Evolutionary conservation across 2,888 invertebrate genomes (phyloP), one percentile per base, ranked within the genome.

Genomic region (Hesperia comma): DNA sequence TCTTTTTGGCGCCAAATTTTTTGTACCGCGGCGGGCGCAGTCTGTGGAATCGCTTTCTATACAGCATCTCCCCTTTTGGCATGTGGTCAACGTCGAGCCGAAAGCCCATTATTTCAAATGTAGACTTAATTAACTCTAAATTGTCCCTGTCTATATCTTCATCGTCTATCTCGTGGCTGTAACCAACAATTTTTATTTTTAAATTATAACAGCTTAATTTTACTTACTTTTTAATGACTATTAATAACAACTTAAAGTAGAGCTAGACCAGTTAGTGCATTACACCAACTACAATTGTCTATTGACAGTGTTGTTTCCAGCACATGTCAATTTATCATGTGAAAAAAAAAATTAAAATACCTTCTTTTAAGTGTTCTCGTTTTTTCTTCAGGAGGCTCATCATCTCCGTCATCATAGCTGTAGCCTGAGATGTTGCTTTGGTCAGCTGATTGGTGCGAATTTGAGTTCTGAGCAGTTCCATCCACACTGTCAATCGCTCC

Each of bases 41-140:
- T 70, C 94, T 92, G 1, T 94, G 93, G 68, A 94, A 89, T 32
- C 93, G 93, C 81, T 95, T 95, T 67, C 94, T 93, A 77, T 95
- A 96, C 51, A 95, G 93, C 8, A 96, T 93, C 72, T 93, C 93
- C 0, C 95, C 96, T 73, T 86, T 87, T 0, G 90, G 87, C 69
- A 88, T 78, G 5, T 85, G 79, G 0, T 84, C 81, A 0, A 83
- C 63, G 8, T 86, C 78, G 41, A 93, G 68, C 40, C 79, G 80
- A 67, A 94, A 93, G 0, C 95, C 95, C 93, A 96, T 95, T 66
- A 95, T 84, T 73, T 94, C 93, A 75, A 96, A 95, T 0, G 95
- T 95, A 14, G 93, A 92, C 74, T 94, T 94, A 14, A 95, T 93
- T 67, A 93, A 93, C 69, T 94, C 93, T n/a, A 88, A 82, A 3